phyloP scores from a whole-genome alignment of 2,797 vertebrate species.

The Phalloptychus januarius region DNA sequence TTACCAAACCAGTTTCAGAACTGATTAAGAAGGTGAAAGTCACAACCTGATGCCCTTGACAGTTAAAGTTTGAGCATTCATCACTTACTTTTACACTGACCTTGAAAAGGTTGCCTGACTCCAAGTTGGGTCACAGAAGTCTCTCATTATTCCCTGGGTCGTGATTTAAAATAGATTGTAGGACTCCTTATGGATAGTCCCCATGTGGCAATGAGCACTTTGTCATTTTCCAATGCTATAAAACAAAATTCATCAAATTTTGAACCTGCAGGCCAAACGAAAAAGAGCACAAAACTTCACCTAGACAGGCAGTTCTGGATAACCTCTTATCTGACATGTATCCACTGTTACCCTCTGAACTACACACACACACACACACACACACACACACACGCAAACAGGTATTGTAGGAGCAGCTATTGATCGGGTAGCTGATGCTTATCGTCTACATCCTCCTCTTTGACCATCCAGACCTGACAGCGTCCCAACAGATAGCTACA shows the following conservation, averaged over 20 bases:
- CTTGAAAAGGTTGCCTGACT: slow-evolving; percentile 51
- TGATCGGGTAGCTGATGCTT: slow-evolving; percentile 66
- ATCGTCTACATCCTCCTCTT: slow-evolving; percentile 73
- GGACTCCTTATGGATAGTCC: slow-evolving; percentile 56
- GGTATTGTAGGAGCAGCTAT: slow-evolving; percentile 59
- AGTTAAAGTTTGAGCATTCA: slow-evolving; percentile 13
- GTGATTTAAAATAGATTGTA: slow-evolving; percentile 56
- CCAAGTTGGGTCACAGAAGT: slow-evolving; percentile 57
- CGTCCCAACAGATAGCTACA: slow-evolving; percentile 56
- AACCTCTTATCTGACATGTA: slow-evolving; percentile 54
- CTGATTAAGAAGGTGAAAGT: slow-evolving; percentile 7
- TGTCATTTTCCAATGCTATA: slow-evolving; percentile 51
- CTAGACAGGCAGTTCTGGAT: slow-evolving; percentile 27
- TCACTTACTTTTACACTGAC: slow-evolving; percentile 40
- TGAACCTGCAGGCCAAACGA: slow-evolving; percentile 34
- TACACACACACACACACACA: slow-evolving; percentile 34
- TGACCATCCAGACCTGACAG: slow-evolving; percentile 66
- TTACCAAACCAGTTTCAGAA: slow-evolving; percentile 9
- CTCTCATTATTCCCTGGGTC: slow-evolving; percentile 59
- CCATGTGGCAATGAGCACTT: slow-evolving; percentile 47
- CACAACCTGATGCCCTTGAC: slow-evolving; percentile 14
- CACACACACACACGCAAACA: slow-evolving; percentile 29
- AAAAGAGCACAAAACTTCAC: slow-evolving; percentile 20
- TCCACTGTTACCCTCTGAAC: slow-evolving; percentile 44
- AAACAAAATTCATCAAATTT: slow-evolving; percentile 56